Percentiles rank a stretch among this genome's conserved stretches.
Conservation (phyloP, 2,113 vertebrate genomes). For the Peucedramus taeniatus region DNA sequence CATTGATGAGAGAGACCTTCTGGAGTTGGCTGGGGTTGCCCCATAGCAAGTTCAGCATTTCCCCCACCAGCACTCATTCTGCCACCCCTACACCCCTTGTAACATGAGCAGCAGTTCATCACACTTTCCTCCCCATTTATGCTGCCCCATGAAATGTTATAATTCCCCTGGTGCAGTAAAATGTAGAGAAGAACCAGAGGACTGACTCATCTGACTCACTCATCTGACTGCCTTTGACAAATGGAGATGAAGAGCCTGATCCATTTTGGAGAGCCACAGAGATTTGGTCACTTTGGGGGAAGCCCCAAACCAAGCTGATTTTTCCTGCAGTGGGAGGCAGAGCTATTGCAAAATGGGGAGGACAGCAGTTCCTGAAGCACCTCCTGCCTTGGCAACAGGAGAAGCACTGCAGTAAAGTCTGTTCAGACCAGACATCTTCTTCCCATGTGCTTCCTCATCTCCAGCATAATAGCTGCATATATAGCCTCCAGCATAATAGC, state of each 20-base stretch:
- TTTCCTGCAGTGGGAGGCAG: background rate
- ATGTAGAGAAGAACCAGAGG: background rate
- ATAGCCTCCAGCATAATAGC: background rate
- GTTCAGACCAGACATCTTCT: background rate
- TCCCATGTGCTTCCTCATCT: background rate
- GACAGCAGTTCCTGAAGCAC: background rate
- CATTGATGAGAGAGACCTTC: background rate
- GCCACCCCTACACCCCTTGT: rapidly evolving
- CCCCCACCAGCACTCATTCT: background rate
- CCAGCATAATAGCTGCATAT: background rate
- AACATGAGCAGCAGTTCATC: background rate
- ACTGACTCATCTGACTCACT: background rate
- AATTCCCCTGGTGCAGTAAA: background rate
- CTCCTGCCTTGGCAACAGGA: background rate
- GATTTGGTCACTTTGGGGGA: background rate
- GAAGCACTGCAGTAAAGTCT: background rate
- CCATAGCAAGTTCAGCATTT: background rate
- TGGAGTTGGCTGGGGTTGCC: rapidly evolving
- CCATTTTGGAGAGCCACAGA: background rate
- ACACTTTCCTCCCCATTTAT: background rate
- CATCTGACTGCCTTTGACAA: background rate
- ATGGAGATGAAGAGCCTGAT: background rate
- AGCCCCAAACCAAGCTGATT: background rate
- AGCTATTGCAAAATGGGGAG: background rate
- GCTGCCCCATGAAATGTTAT: background rate